Conservation (phyloP, 2,113 vertebrate species). For the Chamaetylas fuelleborni region DNA sequence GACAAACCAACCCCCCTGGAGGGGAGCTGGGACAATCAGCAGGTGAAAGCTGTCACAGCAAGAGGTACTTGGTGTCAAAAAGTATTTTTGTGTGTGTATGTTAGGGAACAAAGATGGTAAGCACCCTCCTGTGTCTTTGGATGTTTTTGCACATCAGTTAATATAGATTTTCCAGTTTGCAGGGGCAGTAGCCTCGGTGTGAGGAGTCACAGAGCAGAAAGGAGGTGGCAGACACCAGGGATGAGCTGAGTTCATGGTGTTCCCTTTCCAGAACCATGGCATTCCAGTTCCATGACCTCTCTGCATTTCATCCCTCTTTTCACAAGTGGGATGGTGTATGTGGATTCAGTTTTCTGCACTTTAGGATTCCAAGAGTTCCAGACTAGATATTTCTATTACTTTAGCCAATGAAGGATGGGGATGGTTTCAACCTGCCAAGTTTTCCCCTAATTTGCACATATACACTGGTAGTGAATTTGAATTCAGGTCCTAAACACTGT, state of each 20-base stretch:
- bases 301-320: background rate
- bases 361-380: background rate
- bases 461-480: background rate
- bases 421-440: background rate
- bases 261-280: background rate
- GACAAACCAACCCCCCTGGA: background rate
- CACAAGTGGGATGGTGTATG: background rate
- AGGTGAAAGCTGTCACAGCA: background rate
- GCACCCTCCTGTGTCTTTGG: background rate
- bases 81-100: rapidly evolving
- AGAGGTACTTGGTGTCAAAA: background rate
- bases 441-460: background rate
- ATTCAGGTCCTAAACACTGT: background rate
- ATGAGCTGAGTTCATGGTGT: background rate
- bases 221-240: background rate
- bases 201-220: background rate
- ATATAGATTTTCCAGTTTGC: background rate
- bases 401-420: background rate
- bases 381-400: background rate
- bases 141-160: background rate
- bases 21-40: background rate
- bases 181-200: background rate
- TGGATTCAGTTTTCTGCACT: background rate
- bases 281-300: background rate
- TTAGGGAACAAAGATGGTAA: background rate